These are phyloP conservation scores for Limanda limanda DNA, from an alignment of 2,113 vertebrate species.

Conservation along the genomic window DNA sequence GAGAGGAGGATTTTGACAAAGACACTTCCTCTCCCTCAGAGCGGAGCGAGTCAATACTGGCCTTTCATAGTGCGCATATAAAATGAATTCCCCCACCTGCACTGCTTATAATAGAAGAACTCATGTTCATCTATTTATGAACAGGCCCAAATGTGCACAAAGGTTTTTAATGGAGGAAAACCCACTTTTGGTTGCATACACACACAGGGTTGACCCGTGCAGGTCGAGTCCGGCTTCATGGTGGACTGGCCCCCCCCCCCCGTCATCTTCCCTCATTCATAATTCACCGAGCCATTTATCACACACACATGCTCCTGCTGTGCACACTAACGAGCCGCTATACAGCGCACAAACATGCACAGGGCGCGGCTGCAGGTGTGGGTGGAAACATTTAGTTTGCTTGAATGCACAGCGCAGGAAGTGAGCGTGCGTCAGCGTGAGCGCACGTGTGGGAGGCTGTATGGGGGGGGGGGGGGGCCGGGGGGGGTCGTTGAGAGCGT, in stretches of 20 bases:
- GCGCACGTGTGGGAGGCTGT: background rate
- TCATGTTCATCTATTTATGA: constrained; percentile 9
- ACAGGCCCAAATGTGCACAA: constrained; percentile 6
- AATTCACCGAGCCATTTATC: constrained; percentile 74
- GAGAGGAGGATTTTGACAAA: constrained; percentile 11
- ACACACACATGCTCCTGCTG: constrained; percentile 47
- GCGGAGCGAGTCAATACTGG: constrained; percentile 1
- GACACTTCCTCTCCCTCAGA: constrained; percentile 6
- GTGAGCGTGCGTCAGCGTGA: constrained; percentile 9
- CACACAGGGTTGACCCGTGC: constrained; percentile 13
- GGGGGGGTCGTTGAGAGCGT: constrained; percentile 21
- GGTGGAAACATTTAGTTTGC: constrained; percentile 22
- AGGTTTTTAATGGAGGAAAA: constrained; percentile 1
- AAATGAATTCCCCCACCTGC: constrained; percentile 3
- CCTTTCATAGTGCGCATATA: background rate
- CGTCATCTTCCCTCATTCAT: constrained; percentile 73
- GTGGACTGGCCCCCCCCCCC: constrained; percentile 37
- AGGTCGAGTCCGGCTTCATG: constrained; percentile 32
- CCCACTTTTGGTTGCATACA: background rate
- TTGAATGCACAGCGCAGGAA: constrained; percentile 31
- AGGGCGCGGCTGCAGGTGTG: constrained; percentile 38
- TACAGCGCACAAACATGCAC: constrained; percentile 31
- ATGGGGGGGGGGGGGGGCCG: constrained; percentile 9
- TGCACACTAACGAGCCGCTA: constrained; percentile 50
- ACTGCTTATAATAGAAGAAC: constrained; percentile 23